phyloP scores from a whole-genome alignment of 1,140 invertebrate genomes.

The Augochlora pura region DNA sequence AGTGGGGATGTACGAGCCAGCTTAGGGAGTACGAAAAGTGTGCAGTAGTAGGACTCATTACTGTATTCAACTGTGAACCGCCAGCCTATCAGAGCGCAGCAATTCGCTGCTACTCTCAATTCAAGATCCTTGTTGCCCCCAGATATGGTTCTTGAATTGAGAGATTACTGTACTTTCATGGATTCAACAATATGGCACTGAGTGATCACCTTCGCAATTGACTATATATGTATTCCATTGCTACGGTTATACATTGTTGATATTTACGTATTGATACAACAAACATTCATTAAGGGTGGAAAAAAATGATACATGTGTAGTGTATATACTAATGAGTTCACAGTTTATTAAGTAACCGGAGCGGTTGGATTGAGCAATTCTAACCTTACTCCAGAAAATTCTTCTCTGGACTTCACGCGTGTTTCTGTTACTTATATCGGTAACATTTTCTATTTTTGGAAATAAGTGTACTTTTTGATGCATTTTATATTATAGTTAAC shows the following conservation, averaged over 20 bases:
- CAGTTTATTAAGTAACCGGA: not conserved
- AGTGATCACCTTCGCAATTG: not conserved
- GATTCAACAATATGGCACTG: constrained; percentile 47
- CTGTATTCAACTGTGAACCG: too few species aligned
- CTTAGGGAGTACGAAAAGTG: too few species aligned
- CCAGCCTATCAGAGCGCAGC: too few species aligned
- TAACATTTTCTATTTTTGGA: constrained; percentile 8
- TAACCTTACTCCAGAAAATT: constrained; percentile 21
- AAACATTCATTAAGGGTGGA: not conserved
- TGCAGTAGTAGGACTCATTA: too few species aligned
- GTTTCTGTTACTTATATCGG: constrained; percentile 11
- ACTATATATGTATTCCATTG: not conserved
- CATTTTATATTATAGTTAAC: not conserved
- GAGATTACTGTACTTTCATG: constrained; percentile 19
- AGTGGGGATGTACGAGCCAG: too few species aligned
- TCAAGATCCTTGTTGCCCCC: too few species aligned
- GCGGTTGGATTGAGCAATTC: not conserved
- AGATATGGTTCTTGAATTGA: too few species aligned
- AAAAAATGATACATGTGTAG: constrained; percentile 14
- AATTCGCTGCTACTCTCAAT: too few species aligned
- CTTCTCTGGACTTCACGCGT: constrained; percentile 1
- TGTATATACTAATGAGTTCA: not conserved
- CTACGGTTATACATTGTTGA: constrained; percentile 7
- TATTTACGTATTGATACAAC: constrained; percentile 3
- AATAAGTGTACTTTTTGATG: not conserved